Base-by-base conservation (phyloP, 2,888 invertebrate genomes). In the Leptinotarsa juncta region DNA sequence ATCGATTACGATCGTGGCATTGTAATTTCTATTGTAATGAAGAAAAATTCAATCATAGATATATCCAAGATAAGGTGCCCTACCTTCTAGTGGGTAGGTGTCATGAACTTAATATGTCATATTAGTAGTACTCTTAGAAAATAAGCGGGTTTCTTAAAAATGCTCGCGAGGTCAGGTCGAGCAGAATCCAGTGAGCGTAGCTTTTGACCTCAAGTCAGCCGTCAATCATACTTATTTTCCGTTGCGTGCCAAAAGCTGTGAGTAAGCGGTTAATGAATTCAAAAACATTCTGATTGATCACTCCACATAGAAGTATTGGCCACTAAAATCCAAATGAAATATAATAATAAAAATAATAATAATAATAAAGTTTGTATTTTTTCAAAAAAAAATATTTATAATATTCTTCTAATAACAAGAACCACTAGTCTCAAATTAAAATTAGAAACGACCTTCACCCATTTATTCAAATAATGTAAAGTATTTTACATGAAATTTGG, bases 1-100 rank as follows among this genome's bases (percentile, higher is more conserved):
- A 62, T 32, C 62, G 62, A 62, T 62, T 62, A 42, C 42, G 62
- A 62, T n/a, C n/a, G 62, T n/a, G 62, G 62, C 62, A 62, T 62
- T 62, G 62, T n/a, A 62, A 32, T 62, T 62, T 62, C 42, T 62
- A 62, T 62, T 62, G 62, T 62, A 62, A 42, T 62, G 62, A 15
- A 32, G 42, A 62, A 62, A 62, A 62, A 62, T 26, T 42, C 32
- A 62, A 42, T 32, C 42, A n/a, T n/a, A 20, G 57, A 57, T 62
- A 62, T 62, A 62, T 42, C 62, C 5, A 32, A 62, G 62, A 62
- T 62, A 62, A 62, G 42, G 42, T 62, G 62, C 62, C 62, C 62
- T 62, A 62, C 62, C 62, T 62, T 62, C 42, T 3, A 12, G 62
- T 42, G 62, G 42, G 62, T 32, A 62, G 62, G 62, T 62, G 62